Evolutionary conservation across 2,797 vertebrate species (phyloP), one percentile per base, ranked within the genome.

Genomic region (Helicolenus hilgendorfi): DNA sequence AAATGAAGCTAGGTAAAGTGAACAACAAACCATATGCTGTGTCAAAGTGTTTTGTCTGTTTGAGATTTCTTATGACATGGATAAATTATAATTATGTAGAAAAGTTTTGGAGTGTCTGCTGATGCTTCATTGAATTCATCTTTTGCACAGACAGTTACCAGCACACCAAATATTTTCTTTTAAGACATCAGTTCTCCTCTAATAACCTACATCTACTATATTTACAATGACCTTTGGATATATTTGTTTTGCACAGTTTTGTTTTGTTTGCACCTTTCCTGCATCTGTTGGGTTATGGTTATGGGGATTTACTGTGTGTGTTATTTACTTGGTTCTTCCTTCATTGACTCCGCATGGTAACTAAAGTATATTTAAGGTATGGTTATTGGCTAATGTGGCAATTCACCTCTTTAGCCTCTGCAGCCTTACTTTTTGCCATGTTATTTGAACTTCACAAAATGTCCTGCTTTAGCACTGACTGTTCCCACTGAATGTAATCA

Each of bases 11-110:
- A 83, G 58, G 79, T 89, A 68, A 70, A 81, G 49, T 53, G 53
- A 70, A 53, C 22, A 74, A 73, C 59, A 82, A 65, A 72, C 59
- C 80, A 69, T 81, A 85, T 85, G 82, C 36, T 72, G n/a, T 79
- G 81, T 86, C 59, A 80, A 58, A 72, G 29, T 79, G 45, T 63
- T 70, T 81, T 82, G 31, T 64, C 8, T 88, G 27, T 69, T 49
- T 84, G 58, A 67, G 22, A 83, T 36, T 77, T 64, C 8, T 53
- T 75, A 9, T 36, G 55, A 64, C 24, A 41, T 26, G 29, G 29
- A 36, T 62, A 63, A 13, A 72, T 55, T 81, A 8, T 27, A 24
- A 45, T 56, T 71, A 41, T 78, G 20, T n/a, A 56, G 26, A 64
- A 38, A 5, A 31, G 70, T 38, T 41, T 67, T 24, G 1, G 18